These are phyloP conservation scores for Octomys mimax DNA, from an alignment of 2,797 vertebrate genomes.

Conservation along the genomic window DNA sequence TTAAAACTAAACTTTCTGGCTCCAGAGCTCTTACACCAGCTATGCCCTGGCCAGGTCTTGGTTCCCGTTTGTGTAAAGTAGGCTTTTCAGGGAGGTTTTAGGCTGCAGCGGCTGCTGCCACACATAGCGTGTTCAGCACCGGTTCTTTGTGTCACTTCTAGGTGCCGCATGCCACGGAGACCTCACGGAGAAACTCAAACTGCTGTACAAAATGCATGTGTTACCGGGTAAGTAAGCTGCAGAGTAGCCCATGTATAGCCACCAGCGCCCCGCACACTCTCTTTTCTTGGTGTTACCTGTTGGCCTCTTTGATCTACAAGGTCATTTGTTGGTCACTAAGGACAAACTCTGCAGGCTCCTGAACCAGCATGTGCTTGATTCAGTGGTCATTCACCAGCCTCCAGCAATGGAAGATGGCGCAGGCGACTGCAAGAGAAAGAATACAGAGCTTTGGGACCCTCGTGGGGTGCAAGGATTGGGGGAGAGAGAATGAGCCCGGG, in stretches of 20 bases:
- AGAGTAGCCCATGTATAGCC: rapidly evolving
- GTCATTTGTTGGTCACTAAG: neutral
- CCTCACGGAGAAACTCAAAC: constrained; percentile 97
- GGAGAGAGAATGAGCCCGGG: neutral
- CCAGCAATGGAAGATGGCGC: neutral
- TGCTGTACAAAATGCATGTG: constrained; percentile 98
- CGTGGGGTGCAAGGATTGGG: rapidly evolving
- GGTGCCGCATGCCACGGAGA: constrained; percentile 97
- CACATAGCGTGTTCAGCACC: rapidly evolving
- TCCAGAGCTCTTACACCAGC: neutral
- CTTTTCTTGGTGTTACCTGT: neutral
- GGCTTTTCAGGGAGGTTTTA: no score
- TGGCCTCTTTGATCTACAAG: neutral
- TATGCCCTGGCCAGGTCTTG: neutral
- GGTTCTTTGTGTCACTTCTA: constrained; percentile 78
- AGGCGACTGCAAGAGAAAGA: neutral
- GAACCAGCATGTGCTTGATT: neutral
- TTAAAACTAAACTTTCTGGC: neutral
- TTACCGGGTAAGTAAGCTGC: constrained; percentile 93
- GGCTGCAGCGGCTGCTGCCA: rapidly evolving
- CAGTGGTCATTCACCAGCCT: neutral
- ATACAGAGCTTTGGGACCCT: no score
- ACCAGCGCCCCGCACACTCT: neutral
- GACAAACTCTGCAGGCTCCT: neutral
- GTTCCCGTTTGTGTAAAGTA: neutral